phyloP scores from a whole-genome alignment of 92 coral and sea anemone species.

The Phenganax stokvisi region DNA sequence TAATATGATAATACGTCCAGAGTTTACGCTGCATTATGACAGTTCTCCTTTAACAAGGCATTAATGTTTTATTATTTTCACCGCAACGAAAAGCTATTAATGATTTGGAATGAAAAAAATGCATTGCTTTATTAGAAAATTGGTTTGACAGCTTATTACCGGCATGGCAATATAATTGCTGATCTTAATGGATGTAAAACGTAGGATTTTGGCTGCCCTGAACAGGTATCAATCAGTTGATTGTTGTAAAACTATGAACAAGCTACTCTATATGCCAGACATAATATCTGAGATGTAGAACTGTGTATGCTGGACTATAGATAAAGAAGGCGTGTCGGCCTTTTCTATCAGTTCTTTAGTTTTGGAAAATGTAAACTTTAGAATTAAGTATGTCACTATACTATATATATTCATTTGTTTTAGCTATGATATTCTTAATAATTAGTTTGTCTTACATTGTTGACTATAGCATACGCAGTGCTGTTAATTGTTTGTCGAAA shows the following conservation, averaged over 20 bases:
- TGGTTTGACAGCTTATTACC: not conserved
- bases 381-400: no score
- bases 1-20: not conserved
- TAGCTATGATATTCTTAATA: no score
- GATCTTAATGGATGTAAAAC: constrained; percentile 2
- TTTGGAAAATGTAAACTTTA: no score
- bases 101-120: not conserved
- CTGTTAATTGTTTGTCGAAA: no score
- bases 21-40: not conserved
- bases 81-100: not conserved
- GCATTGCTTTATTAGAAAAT: not conserved
- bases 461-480: no score
- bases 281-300: not conserved
- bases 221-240: constrained; percentile 3
- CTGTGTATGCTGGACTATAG: no score
- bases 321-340: no score
- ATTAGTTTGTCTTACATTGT: no score
- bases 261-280: not conserved
- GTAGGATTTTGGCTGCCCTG: constrained; percentile 5
- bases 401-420: no score
- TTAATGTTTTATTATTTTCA: constrained; percentile 7
- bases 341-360: no score
- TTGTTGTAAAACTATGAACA: not conserved
- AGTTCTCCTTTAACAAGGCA: not conserved
- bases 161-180: not conserved